Evolutionary conservation across 2,113 vertebrate genomes (phyloP).

Genomic region (Noctilio leporinus): DNA sequence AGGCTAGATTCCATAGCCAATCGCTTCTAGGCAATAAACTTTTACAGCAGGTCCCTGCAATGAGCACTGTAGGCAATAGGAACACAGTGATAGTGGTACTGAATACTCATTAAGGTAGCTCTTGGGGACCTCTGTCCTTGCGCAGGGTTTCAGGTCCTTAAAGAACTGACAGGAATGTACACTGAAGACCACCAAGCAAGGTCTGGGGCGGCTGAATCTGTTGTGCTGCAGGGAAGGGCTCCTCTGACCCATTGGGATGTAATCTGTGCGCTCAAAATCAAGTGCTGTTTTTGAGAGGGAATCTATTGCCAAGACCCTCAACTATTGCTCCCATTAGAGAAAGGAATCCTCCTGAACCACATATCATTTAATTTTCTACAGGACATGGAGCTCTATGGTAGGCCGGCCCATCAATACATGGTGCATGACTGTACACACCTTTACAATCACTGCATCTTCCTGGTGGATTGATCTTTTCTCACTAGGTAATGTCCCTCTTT

Average conservation of each 20-base stretch:
- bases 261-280: background rate
- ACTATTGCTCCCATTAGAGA: background rate
- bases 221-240: no score
- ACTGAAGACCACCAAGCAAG: background rate
- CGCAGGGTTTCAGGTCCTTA: background rate
- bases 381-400: background rate
- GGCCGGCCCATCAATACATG: background rate
- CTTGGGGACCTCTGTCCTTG: background rate
- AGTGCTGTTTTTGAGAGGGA: background rate
- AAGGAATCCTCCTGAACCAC: background rate
- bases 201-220: background rate
- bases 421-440: background rate
- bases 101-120: background rate
- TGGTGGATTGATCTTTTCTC: conserved; percentile 6
- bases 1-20: background rate
- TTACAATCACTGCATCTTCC: background rate
- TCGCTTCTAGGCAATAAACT: background rate
- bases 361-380: background rate
- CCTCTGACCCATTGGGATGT: background rate
- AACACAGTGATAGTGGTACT: background rate
- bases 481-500: background rate
- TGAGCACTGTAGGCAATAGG: background rate
- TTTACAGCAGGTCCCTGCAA: background rate
- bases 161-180: background rate
- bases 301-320: background rate